These are phyloP conservation scores for Climacteris rufus DNA, from an alignment of 2,113 vertebrate genomes.

Conservation along the genomic window DNA sequence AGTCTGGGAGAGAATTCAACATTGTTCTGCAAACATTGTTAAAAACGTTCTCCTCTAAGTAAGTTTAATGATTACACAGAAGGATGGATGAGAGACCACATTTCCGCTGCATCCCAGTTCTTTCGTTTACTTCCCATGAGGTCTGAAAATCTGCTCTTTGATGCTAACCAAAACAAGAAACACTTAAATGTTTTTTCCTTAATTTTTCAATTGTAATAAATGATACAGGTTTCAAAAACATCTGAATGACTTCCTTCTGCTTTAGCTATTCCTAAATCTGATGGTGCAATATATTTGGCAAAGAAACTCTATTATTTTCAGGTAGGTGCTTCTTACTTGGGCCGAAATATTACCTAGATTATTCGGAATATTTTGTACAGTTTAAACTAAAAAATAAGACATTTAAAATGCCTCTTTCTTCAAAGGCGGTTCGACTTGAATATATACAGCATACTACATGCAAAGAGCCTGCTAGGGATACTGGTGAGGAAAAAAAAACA, in stretches of 20 bases:
- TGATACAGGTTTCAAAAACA: neutral
- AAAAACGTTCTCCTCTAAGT: constrained; percentile 37
- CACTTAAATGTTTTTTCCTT: neutral
- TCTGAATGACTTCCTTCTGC: neutral
- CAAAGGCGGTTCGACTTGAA: neutral
- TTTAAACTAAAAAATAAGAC: neutral
- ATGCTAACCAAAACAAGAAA: neutral
- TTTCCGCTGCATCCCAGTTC: constrained; percentile 39
- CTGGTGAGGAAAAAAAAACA: neutral
- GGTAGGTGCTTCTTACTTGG: neutral
- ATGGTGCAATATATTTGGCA: neutral
- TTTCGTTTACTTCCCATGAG: constrained; percentile 41
- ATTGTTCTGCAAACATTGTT: constrained; percentile 57
- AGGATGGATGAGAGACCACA: constrained; percentile 37
- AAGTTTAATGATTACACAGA: constrained; percentile 59
- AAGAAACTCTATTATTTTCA: neutral
- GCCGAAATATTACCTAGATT: neutral
- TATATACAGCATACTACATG: neutral
- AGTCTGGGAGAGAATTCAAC: constrained; percentile 46
- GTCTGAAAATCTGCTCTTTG: constrained; percentile 23
- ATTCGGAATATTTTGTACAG: neutral
- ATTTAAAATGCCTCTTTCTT: neutral
- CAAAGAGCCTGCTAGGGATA: neutral
- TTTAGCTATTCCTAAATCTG: constrained; percentile 1
- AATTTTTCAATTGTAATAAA: constrained; percentile 9